Evolutionary conservation across 1,140 invertebrate genomes (phyloP), one percentile per base, ranked within the genome.

Genomic region (Cydia strobilella): DNA sequence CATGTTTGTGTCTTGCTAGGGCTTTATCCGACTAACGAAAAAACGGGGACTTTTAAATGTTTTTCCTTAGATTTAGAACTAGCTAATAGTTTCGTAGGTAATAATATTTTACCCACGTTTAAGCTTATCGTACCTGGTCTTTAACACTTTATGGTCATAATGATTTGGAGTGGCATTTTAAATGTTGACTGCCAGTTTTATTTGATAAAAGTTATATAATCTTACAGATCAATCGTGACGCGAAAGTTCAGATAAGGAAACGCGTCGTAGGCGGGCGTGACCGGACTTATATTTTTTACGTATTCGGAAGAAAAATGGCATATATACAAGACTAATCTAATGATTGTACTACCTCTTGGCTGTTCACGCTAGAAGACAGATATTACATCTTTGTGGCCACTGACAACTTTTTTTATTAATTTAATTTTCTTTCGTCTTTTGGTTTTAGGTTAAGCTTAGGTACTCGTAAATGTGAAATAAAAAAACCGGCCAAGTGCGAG

Each of bases 351-450:
- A 12, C 20, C 20, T 59, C 23, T 23, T 59, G 18, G 3, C 6
- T 51, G 54, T 23, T 23, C 5, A 23, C 15, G 1, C 2, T 54
- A 54, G 15, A 9, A 6, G 51, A 18, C n/a, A 54, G 51, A 9
- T 54, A 54, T 48, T 48, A 48, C 42, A 15, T 45, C 15, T 48
- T 15, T 48, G 45, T 48, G 45, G 13, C 13, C 51, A 9, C 13
- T n/a, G 2, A 54, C 51, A 54, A 54, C 54, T 23, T 59, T 54
- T 54, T 59, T 59, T 59, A 59, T 59, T 20, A 59, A 59, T 23
- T 23, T 12, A 15, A 48, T 59, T 23, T n/a, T 3, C 10, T 59
- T 23, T 20, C 20, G n/a, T 59, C n/a, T 59, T 20, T 54, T n/a
- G n/a, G 7, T 1, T 51, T 51, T 10, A 59, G 1, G 20, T 59